These are phyloP conservation scores for Falco columbarius DNA, from an alignment of 2,797 vertebrate genomes.

Conservation along the genomic window DNA sequence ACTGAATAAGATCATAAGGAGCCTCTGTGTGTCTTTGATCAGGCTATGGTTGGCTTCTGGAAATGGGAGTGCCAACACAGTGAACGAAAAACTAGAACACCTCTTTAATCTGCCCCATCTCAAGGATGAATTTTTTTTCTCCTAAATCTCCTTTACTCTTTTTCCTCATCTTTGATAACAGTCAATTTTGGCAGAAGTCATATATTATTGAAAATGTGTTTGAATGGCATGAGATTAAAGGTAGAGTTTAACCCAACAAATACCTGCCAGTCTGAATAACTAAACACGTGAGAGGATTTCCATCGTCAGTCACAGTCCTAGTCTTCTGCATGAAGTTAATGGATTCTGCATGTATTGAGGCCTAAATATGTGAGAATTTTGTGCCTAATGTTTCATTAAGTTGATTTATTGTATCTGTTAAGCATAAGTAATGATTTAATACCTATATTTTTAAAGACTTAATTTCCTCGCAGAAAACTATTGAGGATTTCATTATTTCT, in stretches of 20 bases:
- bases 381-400: background rate
- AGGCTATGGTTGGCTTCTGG: background rate
- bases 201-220: background rate
- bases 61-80: background rate
- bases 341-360: background rate
- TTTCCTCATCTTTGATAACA: background rate
- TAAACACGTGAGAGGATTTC: background rate
- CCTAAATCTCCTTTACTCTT: background rate
- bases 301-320: background rate
- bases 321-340: background rate
- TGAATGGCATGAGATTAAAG: background rate
- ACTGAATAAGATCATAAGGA: background rate
- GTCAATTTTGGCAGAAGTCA: background rate
- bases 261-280: background rate
- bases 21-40: background rate
- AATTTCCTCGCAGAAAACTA: background rate
- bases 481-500: background rate
- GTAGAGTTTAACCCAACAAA: background rate
- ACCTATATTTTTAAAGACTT: background rate
- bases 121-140: background rate
- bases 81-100: background rate
- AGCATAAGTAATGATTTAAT: background rate
- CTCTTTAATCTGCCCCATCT: background rate
- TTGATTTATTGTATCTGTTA: slow-evolving; percentile 5
- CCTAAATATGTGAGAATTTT: background rate